Base-by-base conservation (phyloP, 2,113 vertebrate species). In the Gymnogyps californianus region DNA sequence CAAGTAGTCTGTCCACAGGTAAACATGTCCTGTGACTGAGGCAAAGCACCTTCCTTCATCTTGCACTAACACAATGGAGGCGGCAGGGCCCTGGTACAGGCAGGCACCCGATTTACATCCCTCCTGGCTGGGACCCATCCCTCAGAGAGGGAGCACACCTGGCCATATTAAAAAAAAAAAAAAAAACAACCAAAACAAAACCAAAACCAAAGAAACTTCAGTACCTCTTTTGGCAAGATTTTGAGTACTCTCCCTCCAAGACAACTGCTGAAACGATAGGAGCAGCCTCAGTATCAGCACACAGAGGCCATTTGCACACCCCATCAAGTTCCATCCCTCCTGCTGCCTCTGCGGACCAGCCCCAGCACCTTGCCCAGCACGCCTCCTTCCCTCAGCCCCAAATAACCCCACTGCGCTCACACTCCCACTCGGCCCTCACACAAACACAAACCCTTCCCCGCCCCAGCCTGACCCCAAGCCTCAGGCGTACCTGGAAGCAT, bases 71-170 rank as follows among this genome's bases (percentile, higher is more conserved):
- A 13, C 38, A 19, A 6, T 1, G 75, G 31, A 46, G 49, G 32
- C 6, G 18, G 42, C 44, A 88, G 18, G 25, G 67, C 16, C 3
- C 5, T 40, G 46, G 15, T 34, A 9, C 46, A 38, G 59, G 32
- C 31, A 54, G 34, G 44, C 29, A 32, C 47, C 42, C 8, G 18
- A 21, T 9, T 14, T 9, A 57, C 31, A 21, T 8, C 42, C 28
- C 42, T 67, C 21, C 62, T 34, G 55, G 26, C 76, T 46, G 49
- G 58, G 54, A 69, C 5, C 10, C 11, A 10, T 3, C 19, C 54
- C 11, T 22, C 3, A 3, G 16, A 22, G 7, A 31, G 31, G 6
- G 4, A 36, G 13, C 1, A 2, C 24, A 12, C 19, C 36, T 26
- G 26, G 31, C 32, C 17, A 13, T 3, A 6, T 38, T 18, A 5